Evolutionary conservation across 2,888 invertebrate genomes (phyloP), one percentile per base, ranked within the genome.

Genomic region (Formica aserva): DNA sequence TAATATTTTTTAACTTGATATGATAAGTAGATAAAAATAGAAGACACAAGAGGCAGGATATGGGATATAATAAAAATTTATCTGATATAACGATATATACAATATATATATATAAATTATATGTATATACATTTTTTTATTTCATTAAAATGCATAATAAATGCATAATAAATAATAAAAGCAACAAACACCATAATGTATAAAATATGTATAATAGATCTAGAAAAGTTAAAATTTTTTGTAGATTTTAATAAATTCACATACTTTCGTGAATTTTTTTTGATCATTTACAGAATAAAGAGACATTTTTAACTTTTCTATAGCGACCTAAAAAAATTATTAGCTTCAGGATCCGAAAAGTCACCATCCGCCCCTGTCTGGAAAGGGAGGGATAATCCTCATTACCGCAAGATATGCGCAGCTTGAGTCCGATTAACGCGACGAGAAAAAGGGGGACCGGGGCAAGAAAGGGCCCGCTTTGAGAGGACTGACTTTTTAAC

Each of bases 341-440:
- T 29, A 26, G 22, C 15, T 38, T 67, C 9, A 32, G 11, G 6
- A 15, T 9, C 9, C 38, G n/a, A 77, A 18, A 11, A 29, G n/a
- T 67, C 55, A 18, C 67, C 22, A 57, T 67, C 41, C 67, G 77
- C 22, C 55, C 77, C 77, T 77, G 77, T 29, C 9, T 18, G 74
- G 85, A 85, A 85, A 83, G 82, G 72, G 85, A 6, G 13, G 41
- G 84, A 88, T 90, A 88, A 89, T 91, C 88, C 91, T 91, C 89
- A 89, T 91, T 91, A 90, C 87, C 84, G 84, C 85, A 77, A 89
- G 89, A 89, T 91, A 88, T 87, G 91, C 92, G 88, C 92, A 91
- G 92, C 92, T 90, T 92, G 92, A 91, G 90, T 84, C 89, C 88
- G 91, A 91, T 91, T 90, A 91, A 89, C 81, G 77, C 87, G 71